Evolutionary conservation across 1,140 invertebrate genomes (phyloP).

Genomic region (Listronotus oregonensis): DNA sequence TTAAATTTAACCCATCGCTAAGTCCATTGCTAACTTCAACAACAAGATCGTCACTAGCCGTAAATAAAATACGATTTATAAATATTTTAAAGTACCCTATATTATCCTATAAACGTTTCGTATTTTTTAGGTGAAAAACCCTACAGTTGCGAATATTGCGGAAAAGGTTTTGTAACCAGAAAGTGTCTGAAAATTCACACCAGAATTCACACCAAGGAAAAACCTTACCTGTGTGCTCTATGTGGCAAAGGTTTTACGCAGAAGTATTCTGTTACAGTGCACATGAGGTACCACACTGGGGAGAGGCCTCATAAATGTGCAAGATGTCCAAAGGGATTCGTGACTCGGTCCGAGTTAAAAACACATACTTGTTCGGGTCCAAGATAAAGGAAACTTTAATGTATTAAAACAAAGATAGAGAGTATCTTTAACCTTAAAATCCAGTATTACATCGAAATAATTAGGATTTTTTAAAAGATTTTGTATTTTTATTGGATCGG

Average conservation of each 20-base stretch:
- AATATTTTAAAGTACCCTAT: constrained; percentile 11
- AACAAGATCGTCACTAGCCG: not conserved
- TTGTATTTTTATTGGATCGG: no score
- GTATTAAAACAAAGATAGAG: no score
- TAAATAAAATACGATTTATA: not conserved
- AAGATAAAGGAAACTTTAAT: no score
- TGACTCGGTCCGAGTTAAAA: constrained; percentile 43
- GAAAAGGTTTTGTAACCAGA: constrained; percentile 67
- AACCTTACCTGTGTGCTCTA: constrained; percentile 74
- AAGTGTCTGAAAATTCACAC: constrained; percentile 76
- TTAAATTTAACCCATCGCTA: no score
- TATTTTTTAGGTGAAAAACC: constrained; percentile 47
- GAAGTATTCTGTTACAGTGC: constrained; percentile 56
- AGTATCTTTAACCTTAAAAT: no score
- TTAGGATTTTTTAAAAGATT: no score
- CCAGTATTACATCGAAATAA: no score
- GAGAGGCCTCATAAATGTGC: constrained; percentile 70
- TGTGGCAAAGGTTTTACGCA: constrained; percentile 75
- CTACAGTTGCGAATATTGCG: constrained; percentile 51
- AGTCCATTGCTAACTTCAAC: no score
- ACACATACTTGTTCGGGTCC: constrained; percentile 38
- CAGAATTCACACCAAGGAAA: constrained; percentile 72
- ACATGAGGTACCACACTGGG: constrained; percentile 73
- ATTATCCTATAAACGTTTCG: constrained; percentile 16
- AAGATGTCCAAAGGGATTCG: constrained; percentile 54